Evolutionary conservation across 2,797 vertebrate species (phyloP), one percentile per base, ranked within the genome.

Genomic region (Nasua narica): DNA sequence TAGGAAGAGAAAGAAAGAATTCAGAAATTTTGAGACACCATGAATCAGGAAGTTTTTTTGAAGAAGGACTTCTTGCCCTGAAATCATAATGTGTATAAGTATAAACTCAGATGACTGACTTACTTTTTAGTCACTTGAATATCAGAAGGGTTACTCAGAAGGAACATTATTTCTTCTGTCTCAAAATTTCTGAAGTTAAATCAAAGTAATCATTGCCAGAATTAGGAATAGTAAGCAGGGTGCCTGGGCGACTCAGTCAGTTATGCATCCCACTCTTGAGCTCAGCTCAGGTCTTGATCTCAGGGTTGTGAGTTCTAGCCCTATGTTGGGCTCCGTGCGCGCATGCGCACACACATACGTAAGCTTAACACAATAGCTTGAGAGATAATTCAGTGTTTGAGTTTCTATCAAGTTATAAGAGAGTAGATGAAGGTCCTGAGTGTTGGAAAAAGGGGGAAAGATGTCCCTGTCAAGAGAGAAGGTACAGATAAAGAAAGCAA

Each of bases 141-240:
- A 37, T 70, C 74, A 65, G 62, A 81, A 35, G 21, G 21, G 46
- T 90, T 90, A 37, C 35, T 85, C 15, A 84, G 48, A 60, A 69
- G 29, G 5, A 81, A 69, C 27, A 81, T 52, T 54, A 40, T 90
- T 89, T 76, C 69, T 82, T 84, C 93, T 72, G 40, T 94, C 48
- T 87, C 40, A 91, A 58, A 78, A 72, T 60, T 94, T 86, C 48
- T 76, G 23, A 95, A 50, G 67, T 97, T 37, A n/a, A 83, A 65
- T 84, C 32, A 88, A n/a, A 82, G 35, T 60, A 67, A 83, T 76
- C 87, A 43, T 56, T 87, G 50, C 16, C 27, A 81, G 35, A 89
- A 40, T 70, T 79, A 86, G 54, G 76, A 56, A 91, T 4, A 72
- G 67, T 37, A 40, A 25, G 69, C 12, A 65, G 29, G 60, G 32